Conservation (phyloP, 2,888 invertebrate species). For the Agonopterix alstromeriana region DNA sequence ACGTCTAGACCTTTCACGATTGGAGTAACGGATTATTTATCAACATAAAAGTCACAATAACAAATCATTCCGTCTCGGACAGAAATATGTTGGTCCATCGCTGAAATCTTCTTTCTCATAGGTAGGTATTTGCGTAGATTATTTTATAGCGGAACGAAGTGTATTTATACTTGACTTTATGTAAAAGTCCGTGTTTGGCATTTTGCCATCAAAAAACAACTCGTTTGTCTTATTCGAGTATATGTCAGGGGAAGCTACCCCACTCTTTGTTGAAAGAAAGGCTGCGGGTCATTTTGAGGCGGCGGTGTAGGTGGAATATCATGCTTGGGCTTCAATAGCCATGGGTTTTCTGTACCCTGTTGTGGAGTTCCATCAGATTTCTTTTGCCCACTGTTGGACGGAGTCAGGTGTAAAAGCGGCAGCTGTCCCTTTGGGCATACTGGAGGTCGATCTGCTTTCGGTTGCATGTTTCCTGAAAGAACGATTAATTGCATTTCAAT, state of each 20-base stretch:
- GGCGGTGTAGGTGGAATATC: constrained; percentile 67
- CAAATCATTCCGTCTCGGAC: not conserved
- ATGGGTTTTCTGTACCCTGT: constrained; percentile 40
- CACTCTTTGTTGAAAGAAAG: constrained; percentile 60
- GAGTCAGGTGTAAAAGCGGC: constrained; percentile 57
- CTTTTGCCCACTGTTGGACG: constrained; percentile 44
- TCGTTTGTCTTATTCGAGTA: constrained; percentile 29
- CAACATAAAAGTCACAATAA: too few relatives aligned
- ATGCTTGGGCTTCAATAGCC: constrained; percentile 58
- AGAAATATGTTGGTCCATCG: constrained; percentile 10
- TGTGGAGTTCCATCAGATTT: constrained; percentile 31
- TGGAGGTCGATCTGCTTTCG: constrained; percentile 57
- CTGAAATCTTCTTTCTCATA: constrained; percentile 28
- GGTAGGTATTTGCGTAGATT: constrained; percentile 32
- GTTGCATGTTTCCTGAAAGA: constrained; percentile 57
- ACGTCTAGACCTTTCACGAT: not conserved
- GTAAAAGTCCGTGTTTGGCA: constrained; percentile 60
- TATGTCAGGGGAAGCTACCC: constrained; percentile 40
- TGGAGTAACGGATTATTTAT: not conserved
- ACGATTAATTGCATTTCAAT: constrained; percentile 5
- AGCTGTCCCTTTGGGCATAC: constrained; percentile 45
- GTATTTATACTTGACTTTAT: constrained; percentile 57
- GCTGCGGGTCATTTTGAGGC: constrained; percentile 49
- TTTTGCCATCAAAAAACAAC: constrained; percentile 47
- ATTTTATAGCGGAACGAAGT: constrained; percentile 37